phyloP scores from a whole-genome alignment of 2,888 invertebrate species.

The Thelaira solivaga region DNA sequence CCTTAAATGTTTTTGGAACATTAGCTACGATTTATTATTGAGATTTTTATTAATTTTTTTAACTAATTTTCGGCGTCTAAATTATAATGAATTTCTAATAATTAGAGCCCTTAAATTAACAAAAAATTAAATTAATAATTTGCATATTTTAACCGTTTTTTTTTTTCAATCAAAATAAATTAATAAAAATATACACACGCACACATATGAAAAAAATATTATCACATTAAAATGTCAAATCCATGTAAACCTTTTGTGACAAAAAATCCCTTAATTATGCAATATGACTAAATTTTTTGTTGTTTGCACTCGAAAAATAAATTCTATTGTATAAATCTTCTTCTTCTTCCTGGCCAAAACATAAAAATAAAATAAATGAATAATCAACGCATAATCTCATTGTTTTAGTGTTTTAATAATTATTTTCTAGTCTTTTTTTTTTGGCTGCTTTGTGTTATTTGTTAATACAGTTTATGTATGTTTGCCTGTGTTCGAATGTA shows the following conservation, averaged over 20 bases:
- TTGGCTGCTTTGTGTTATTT: too few relatives aligned
- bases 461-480: too few relatives aligned
- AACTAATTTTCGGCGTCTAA: too few relatives aligned
- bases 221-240: conserved; percentile 54
- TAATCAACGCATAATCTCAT: conserved; percentile 60
- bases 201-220: conserved; percentile 34
- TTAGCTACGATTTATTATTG: too few relatives aligned
- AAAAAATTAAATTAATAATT: background rate
- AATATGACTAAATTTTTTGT: too few relatives aligned
- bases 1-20: too few relatives aligned
- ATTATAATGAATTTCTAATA: too few relatives aligned
- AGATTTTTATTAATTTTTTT: too few relatives aligned
- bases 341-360: conserved; percentile 19
- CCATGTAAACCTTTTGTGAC: conserved; percentile 49
- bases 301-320: conserved; percentile 12
- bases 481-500: too few relatives aligned
- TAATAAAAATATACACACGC: too few relatives aligned
- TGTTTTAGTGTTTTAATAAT: conserved; percentile 57
- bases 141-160: background rate
- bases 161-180: background rate
- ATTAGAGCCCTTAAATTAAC: too few relatives aligned
- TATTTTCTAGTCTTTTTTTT: conserved; percentile 28
- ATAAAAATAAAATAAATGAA: conserved; percentile 32
- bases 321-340: too few relatives aligned
- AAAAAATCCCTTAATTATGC: conserved; percentile 51